phyloP scores from a whole-genome alignment of 2,113 vertebrate genomes.

The Empidonax traillii region DNA sequence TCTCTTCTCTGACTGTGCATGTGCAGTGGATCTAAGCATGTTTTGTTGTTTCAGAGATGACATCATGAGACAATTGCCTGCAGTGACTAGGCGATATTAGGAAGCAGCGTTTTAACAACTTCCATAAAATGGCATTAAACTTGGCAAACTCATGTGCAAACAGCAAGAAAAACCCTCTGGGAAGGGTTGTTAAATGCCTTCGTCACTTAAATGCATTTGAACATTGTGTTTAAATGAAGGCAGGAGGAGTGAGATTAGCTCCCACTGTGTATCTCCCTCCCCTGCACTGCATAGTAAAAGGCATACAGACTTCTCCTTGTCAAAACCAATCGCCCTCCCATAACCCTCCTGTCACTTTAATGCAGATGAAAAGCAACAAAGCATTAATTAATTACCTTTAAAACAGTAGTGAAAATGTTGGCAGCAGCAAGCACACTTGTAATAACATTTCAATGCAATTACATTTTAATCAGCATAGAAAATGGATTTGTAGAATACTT shows the following conservation, averaged over 20 bases:
- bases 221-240: slow-evolving; percentile 49
- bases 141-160: slow-evolving; percentile 33
- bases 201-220: slow-evolving; percentile 53
- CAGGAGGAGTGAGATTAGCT: slow-evolving; percentile 44
- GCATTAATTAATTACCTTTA: slow-evolving; percentile 65
- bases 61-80: slow-evolving; percentile 11
- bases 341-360: slow-evolving; percentile 63
- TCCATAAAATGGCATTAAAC: slow-evolving; percentile 39
- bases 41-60: slow-evolving; percentile 7
- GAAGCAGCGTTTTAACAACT: slow-evolving; percentile 36
- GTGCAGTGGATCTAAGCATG: neutral
- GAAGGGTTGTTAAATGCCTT: slow-evolving; percentile 59
- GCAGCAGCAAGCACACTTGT: slow-evolving; percentile 21
- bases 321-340: slow-evolving; percentile 60
- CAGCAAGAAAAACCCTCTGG: slow-evolving; percentile 33
- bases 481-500: neutral
- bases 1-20: neutral
- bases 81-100: neutral
- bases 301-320: slow-evolving; percentile 40
- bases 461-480: neutral
- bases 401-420: slow-evolving; percentile 27
- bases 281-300: slow-evolving; percentile 23
- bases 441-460: slow-evolving; percentile 7
- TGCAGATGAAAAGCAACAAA: slow-evolving; percentile 57
- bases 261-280: slow-evolving; percentile 39